A percentile compares a stretch with the other conserved stretches of the same genome.
Conservation (phyloP, 1,140 invertebrate genomes). For the Spodoptera frugiperda region DNA sequence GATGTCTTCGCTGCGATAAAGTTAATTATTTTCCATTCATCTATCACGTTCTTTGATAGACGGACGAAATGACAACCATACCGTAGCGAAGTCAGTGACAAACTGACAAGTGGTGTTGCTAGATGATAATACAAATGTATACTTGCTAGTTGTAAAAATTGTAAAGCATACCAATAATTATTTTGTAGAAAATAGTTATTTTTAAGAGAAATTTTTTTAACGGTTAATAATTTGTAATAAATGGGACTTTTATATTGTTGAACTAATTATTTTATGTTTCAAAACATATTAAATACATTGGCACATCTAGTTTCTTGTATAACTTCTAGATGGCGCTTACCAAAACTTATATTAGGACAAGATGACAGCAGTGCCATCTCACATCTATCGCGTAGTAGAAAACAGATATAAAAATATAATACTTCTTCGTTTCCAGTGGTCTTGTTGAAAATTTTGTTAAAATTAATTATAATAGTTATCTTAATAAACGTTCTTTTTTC, state of each 20-base stretch:
- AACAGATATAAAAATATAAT: background rate
- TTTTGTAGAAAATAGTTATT: too few relatives aligned
- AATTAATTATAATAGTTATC: background rate
- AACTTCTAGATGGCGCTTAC: slow-evolving; percentile 7
- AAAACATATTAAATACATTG: background rate
- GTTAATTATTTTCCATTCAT: slow-evolving; percentile 83
- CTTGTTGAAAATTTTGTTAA: background rate
- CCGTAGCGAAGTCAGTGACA: slow-evolving; percentile 84
- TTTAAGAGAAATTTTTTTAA: too few relatives aligned
- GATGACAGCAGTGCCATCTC: background rate
- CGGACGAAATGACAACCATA: slow-evolving; percentile 83
- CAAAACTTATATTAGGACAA: too few relatives aligned
- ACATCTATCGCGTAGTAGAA: background rate
- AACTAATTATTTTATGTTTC: background rate
- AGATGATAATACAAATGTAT: background rate
- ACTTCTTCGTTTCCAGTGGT: too few relatives aligned
- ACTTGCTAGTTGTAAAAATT: slow-evolving; percentile 1
- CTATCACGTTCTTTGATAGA: slow-evolving; percentile 79
- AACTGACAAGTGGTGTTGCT: slow-evolving; percentile 70
- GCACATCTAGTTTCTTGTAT: background rate
- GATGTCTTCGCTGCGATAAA: slow-evolving; percentile 71
- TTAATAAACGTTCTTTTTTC: background rate
- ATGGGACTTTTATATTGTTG: background rate
- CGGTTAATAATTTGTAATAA: too few relatives aligned
- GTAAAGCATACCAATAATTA: too few relatives aligned